These are phyloP conservation scores for Anhinga rufa DNA, from an alignment of 2,113 vertebrate genomes.

Conservation along the genomic window DNA sequence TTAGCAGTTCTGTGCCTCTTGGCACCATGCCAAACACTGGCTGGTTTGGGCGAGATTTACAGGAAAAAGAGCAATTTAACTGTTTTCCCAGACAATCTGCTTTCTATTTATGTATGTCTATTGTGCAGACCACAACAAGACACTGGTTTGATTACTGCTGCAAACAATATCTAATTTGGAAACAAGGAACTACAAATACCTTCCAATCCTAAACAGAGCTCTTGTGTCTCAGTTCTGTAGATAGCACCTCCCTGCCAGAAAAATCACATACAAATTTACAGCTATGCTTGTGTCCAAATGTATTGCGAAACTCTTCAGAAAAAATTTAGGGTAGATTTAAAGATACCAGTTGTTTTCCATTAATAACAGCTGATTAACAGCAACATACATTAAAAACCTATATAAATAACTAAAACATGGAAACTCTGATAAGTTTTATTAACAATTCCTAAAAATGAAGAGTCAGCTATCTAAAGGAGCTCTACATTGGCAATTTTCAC, in stretches of 20 bases:
- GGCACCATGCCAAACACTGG: neutral
- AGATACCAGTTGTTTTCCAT: neutral
- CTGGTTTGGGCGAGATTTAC: neutral
- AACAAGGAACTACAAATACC: neutral
- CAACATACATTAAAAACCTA: neutral
- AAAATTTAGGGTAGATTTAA: neutral
- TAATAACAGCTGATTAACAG: neutral
- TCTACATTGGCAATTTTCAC: neutral
- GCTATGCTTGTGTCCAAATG: neutral
- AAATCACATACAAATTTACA: neutral
- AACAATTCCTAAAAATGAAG: neutral
- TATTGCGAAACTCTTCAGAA: neutral
- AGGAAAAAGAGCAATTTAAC: neutral
- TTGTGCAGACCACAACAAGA: neutral
- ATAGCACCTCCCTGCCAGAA: neutral
- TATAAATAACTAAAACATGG: neutral
- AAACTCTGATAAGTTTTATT: neutral
- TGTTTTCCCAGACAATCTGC: neutral
- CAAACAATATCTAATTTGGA: neutral
- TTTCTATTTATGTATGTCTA: neutral
- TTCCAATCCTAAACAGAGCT: neutral
- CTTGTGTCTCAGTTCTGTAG: neutral
- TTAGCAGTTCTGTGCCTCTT: neutral
- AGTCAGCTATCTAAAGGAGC: neutral
- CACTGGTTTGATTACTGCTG: neutral